Base-by-base conservation (phyloP, 2,113 vertebrate species). In the Phaetusa simplex region DNA sequence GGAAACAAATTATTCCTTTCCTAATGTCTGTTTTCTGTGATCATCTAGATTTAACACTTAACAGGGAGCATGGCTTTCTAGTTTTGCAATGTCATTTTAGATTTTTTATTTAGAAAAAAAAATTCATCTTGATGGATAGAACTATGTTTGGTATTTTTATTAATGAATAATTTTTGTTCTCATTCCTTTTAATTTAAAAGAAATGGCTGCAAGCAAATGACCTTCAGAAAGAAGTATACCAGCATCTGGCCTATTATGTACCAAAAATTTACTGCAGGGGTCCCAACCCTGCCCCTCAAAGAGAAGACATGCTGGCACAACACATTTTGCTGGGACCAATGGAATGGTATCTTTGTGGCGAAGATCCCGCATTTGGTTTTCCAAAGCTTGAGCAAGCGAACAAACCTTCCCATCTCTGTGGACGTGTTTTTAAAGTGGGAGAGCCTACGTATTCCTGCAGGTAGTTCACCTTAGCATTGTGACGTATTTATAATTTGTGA, bases 371-470 rank as follows among this genome's bases (percentile, higher is more conserved):
- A 0, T 96, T 98, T 29, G 99, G 99, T 55, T 98, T 99, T 94
- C 98, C 98, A 27, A 99, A 99, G 90, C 98, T 99, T 40, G 99
- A 99, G 93, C 98, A 99, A 96, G 98, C 97, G 24, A 99, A 99
- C 97, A 99, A 98, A 94, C 99, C 99, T 29, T 99, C 99, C 22
- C 99, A 99, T 42, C 99, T 99, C 58, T 99, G 99, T 93, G 99
- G 99, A 13, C 99, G 99, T 0, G 99, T 99, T 86, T 99, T 99
- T 97, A 99, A 99, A 98, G 99, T 99, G 72, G 99, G 99, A 69
- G 99, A 99, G 70, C 99, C 99, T 95, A 99, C 99, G 0, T 99
- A 99, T 94, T 99, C 99, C 82, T 99, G 99, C 99, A 99, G 99
- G 99, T 99, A 98, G 73, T 64, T 83, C 78, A 70, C 3, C 47